Conservation (phyloP, 2,113 vertebrate species). For the Oophaga pumilio region DNA sequence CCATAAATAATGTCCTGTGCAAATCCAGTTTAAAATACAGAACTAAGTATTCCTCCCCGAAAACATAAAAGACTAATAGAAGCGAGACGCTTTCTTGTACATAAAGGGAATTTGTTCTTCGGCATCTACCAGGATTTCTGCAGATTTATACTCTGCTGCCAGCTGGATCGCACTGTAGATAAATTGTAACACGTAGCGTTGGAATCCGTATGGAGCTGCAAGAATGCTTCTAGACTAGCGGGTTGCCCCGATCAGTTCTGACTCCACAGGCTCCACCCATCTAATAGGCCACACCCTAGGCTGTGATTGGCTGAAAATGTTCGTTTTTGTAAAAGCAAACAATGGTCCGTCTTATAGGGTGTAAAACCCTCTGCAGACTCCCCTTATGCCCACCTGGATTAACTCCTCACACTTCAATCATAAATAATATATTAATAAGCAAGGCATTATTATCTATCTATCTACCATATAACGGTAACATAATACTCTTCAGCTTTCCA, state of each 20-base stretch:
- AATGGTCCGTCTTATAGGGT: no score
- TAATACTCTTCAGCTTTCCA: no score
- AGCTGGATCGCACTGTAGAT: neutral
- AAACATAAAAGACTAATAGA: conserved; percentile 16
- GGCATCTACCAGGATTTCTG: neutral
- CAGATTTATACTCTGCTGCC: neutral
- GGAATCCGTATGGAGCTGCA: neutral
- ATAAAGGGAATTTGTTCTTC: conserved; percentile 30
- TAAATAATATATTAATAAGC: no score
- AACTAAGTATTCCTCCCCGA: conserved; percentile 1
- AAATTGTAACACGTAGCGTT: neutral
- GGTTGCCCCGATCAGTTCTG: neutral
- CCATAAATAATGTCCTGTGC: conserved; percentile 42
- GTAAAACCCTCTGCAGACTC: no score
- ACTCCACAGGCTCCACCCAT: no score
- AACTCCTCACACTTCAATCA: no score
- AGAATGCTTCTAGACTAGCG: neutral
- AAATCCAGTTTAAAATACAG: conserved; percentile 27
- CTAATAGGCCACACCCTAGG: no score
- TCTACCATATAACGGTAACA: no score
- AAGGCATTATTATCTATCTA: no score
- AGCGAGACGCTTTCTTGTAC: neutral
- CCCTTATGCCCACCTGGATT: no score
- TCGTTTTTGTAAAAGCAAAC: no score
- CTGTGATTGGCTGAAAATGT: no score